Evolutionary conservation across 2,888 invertebrate species (phyloP).

Genomic region (Hydraecia micacea): DNA sequence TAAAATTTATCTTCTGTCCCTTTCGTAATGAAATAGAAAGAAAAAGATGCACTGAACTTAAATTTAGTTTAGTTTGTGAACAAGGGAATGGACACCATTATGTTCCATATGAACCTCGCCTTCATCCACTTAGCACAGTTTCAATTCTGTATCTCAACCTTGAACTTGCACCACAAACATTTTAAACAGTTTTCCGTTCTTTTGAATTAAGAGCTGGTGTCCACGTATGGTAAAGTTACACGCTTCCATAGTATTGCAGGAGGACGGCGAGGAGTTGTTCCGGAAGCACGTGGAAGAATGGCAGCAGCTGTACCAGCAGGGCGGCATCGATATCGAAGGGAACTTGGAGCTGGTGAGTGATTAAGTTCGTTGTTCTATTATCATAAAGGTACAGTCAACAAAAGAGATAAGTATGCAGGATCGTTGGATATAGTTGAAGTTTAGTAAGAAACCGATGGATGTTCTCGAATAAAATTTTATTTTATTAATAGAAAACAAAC

Average conservation of each 20-base stretch:
- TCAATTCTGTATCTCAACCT: not conserved
- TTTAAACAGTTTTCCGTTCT: not conserved
- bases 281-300: conserved; percentile 87
- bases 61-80: no score
- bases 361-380: not conserved
- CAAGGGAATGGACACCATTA: no score
- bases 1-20: no score
- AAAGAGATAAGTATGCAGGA: no score
- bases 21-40: no score
- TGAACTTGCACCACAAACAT: no score
- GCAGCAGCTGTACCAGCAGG: conserved; percentile 86
- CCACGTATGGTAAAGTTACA: conserved; percentile 71
- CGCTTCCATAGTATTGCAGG: conserved; percentile 85
- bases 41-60: no score
- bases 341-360: conserved; percentile 86
- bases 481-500: no score
- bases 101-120: not conserved
- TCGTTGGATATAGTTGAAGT: no score
- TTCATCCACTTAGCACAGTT: not conserved
- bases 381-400: no score
- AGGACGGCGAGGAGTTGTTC: conserved; percentile 83
- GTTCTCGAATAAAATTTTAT: no score
- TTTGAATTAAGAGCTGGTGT: conserved; percentile 17
- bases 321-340: conserved; percentile 87
- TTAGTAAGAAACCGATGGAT: no score